phyloP scores from a whole-genome alignment of 2,888 invertebrate genomes.

The Acrocera orbiculus region DNA sequence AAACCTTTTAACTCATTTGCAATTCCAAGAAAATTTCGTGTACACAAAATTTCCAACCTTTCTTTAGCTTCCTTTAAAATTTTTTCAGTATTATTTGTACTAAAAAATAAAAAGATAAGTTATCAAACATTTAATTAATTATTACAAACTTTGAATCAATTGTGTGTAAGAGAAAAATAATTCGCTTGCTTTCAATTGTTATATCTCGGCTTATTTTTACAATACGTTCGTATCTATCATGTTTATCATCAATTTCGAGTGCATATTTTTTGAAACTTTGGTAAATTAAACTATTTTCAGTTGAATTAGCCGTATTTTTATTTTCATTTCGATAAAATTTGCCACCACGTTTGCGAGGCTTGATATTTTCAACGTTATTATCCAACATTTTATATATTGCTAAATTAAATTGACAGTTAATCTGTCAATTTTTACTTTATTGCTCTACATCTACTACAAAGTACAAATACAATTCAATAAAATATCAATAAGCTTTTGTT shows the following conservation, averaged over 20 bases:
- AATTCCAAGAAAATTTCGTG: constrained; percentile 41
- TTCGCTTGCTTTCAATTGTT: constrained; percentile 77
- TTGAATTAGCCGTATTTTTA: no score
- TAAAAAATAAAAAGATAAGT: constrained; percentile 14
- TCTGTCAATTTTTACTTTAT: no score
- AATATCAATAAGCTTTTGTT: no score
- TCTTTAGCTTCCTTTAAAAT: constrained; percentile 45
- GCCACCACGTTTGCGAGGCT: no score
- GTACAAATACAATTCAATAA: no score
- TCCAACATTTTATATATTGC: no score
- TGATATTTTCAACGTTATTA: no score
- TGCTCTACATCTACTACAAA: no score
- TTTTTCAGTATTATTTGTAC: constrained; percentile 36
- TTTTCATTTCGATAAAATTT: no score
- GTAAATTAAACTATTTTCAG: no score
- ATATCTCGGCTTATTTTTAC: constrained; percentile 68
- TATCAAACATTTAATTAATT: not conserved
- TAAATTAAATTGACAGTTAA: no score
- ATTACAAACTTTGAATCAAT: constrained; percentile 34
- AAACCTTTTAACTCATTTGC: constrained; percentile 53
- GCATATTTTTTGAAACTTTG: constrained; percentile 45
- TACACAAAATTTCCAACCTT: constrained; percentile 42
- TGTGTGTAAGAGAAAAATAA: constrained; percentile 72
- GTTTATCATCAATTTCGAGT: constrained; percentile 50
- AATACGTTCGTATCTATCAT: constrained; percentile 68